phyloP scores from a whole-genome alignment of 2,113 vertebrate species.

The Kryptolebias marmoratus region DNA sequence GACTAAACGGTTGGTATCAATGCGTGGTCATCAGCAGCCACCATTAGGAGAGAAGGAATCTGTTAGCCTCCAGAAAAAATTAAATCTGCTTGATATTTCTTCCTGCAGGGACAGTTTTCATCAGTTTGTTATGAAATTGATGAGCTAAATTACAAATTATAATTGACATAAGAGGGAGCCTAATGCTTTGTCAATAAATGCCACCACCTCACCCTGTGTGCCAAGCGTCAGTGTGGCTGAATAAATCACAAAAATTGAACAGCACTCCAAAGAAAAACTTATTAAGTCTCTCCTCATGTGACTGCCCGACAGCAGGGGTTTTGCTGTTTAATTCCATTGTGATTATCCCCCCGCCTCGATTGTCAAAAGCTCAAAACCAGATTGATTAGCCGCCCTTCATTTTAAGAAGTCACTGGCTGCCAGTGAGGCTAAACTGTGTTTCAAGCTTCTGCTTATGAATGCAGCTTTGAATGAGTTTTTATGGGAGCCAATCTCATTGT shows the following conservation, averaged over 20 bases:
- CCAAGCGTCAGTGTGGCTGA: constrained; percentile 32
- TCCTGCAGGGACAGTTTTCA: constrained; percentile 33
- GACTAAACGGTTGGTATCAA: constrained; percentile 24
- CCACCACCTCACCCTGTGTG: constrained; percentile 51
- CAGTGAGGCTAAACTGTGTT: constrained; percentile 46
- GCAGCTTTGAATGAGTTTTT: constrained; percentile 34
- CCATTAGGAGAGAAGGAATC: background rate
- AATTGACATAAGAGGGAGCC: constrained; percentile 56
- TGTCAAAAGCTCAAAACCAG: constrained; percentile 67
- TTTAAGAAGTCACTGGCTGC: constrained; percentile 50
- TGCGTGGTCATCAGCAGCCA: constrained; percentile 29
- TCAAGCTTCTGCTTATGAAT: constrained; percentile 43
- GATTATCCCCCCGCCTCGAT: constrained; percentile 62
- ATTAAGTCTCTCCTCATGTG: constrained; percentile 46
- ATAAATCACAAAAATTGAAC: constrained; percentile 51
- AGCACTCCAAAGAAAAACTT: constrained; percentile 33
- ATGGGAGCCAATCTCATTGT: constrained; percentile 20
- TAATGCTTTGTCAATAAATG: constrained; percentile 68
- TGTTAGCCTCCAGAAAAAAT: constrained; percentile 28
- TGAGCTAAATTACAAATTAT: constrained; percentile 54
- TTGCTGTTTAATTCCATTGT: constrained; percentile 54
- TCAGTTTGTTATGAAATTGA: constrained; percentile 37
- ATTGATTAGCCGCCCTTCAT: constrained; percentile 71
- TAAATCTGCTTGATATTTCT: constrained; percentile 30
- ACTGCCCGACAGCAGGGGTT: constrained; percentile 49